Evolutionary conservation across 64 coral and sea anemone genomes (phyloP).

Genomic region (Acropora yongei): DNA sequence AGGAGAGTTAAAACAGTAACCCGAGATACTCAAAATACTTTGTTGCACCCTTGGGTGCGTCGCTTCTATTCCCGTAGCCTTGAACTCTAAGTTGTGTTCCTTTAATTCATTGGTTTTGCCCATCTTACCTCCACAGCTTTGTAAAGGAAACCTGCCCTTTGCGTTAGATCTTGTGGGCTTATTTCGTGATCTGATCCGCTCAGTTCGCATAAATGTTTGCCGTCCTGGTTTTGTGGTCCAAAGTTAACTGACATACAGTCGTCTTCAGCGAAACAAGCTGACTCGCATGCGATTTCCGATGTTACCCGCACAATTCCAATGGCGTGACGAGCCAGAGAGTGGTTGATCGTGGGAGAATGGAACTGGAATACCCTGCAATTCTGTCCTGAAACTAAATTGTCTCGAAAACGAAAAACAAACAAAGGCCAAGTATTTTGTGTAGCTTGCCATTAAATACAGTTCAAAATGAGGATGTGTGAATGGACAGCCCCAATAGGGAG

Average conservation of each 20-base stretch:
- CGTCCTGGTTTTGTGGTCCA: neutral
- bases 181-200: neutral
- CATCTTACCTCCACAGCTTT: neutral
- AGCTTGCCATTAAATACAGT: no score
- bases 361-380: neutral
- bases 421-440: no score
- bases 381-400: neutral
- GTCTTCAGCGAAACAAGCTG: neutral
- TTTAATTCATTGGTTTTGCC: no score
- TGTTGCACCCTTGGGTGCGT: no score
- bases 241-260: neutral
- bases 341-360: neutral
- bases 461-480: no score
- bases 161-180: neutral
- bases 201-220: neutral
- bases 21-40: no score
- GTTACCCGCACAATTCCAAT: neutral
- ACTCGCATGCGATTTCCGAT: neutral
- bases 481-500: no score
- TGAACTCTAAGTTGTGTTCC: neutral
- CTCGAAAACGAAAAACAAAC: no score
- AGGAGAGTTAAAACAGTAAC: no score
- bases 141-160: neutral
- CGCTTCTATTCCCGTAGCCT: no score
- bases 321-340: neutral